Evolutionary conservation across 2,888 invertebrate species (phyloP).

Genomic region (Gisinianus flammeolus): DNA sequence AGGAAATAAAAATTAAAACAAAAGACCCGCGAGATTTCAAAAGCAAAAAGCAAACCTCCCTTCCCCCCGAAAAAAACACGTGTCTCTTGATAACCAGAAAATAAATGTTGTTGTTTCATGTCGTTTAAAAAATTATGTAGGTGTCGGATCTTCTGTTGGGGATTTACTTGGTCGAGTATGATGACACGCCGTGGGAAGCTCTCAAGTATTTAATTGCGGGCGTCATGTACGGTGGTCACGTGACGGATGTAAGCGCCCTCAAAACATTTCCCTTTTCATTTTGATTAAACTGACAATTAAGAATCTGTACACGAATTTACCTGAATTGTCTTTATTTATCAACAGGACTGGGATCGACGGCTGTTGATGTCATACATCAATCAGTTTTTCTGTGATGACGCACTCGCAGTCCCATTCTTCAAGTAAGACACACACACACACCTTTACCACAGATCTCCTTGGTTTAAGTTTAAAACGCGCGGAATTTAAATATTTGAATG

Average conservation of each 20-base stretch:
- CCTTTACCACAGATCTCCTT: neutral
- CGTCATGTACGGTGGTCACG: constrained; percentile 94
- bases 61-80: no score
- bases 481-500: constrained; percentile 8
- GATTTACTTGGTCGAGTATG: constrained; percentile 84
- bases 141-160: constrained; percentile 84
- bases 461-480: no score
- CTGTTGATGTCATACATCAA: constrained; percentile 80
- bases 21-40: no score
- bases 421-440: constrained; percentile 33
- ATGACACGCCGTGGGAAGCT: constrained; percentile 86
- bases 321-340: neutral
- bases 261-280: no score
- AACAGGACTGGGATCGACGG: constrained; percentile 81
- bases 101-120: no score
- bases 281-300: neutral
- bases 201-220: constrained; percentile 89
- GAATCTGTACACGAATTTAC: neutral
- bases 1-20: neutral
- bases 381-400: constrained; percentile 76
- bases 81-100: no score
- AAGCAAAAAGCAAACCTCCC: no score
- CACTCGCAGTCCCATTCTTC: constrained; percentile 66
- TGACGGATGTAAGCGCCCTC: constrained; percentile 74
- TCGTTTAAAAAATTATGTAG: constrained; percentile 57